These are phyloP conservation scores for Amblyornis subalaris DNA, from an alignment of 2,113 vertebrate species.

Conservation along the genomic window DNA sequence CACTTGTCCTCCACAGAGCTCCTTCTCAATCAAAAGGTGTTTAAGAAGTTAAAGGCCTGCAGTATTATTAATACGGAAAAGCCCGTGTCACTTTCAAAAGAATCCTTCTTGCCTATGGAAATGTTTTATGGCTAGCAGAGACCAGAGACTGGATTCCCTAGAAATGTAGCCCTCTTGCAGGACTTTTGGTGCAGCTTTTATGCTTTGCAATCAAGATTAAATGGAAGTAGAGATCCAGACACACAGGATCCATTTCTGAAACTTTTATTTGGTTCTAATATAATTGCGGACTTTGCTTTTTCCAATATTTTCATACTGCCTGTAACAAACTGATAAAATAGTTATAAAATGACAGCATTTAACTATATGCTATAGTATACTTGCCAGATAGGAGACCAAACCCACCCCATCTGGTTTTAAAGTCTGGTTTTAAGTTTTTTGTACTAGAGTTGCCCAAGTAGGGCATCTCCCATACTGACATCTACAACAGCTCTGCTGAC, in stretches of 20 bases:
- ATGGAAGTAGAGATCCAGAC: neutral
- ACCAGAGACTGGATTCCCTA: neutral
- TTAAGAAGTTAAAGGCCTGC: neutral
- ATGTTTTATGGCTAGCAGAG: neutral
- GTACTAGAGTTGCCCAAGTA: neutral
- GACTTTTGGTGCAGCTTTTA: neutral
- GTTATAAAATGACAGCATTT: neutral
- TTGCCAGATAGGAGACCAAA: neutral
- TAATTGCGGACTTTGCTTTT: neutral
- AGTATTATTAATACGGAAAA: neutral
- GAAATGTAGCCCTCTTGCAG: neutral
- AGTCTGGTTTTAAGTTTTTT: neutral
- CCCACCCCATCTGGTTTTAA: neutral
- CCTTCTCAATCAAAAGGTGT: neutral
- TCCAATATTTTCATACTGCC: neutral
- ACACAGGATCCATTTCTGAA: neutral
- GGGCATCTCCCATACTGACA: neutral
- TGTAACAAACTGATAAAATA: neutral
- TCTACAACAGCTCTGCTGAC: neutral
- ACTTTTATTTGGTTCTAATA: neutral
- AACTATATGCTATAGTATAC: neutral
- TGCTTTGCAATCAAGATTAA: neutral
- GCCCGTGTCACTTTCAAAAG: neutral
- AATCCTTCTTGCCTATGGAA: neutral
- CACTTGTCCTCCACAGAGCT: neutral